Base-by-base conservation (phyloP, 2,888 invertebrate genomes). In the Caenorhabditis japonica region DNA sequence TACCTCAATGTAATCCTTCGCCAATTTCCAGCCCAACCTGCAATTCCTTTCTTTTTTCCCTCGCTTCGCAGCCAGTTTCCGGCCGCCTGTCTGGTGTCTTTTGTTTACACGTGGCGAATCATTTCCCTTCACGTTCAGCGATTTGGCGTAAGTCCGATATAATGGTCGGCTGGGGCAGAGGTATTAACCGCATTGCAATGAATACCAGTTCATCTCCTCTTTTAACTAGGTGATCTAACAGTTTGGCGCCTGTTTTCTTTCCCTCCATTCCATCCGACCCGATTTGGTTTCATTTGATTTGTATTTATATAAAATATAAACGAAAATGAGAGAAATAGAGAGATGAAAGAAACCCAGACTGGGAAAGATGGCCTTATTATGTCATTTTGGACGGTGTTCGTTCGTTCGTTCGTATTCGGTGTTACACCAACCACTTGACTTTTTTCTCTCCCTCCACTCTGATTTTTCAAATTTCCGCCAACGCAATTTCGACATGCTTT, bases 361-460 rank as follows among this genome's bases (percentile, higher is more conserved):
- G 30, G 7, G 30, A 30, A 10, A 55, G 55, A 46, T 43, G 41
- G 55, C 56, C 62, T 62, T 62, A 62, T 62, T 49, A 49, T 56
- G 62, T 62, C 53, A 62, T 53, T 62, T 62, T 46, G 51, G 53
- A 62, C 55, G 47, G 62, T 62, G 62, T 62, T 62, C 62, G 46
- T 33, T 33, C 39, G 23, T 15, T 15, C 25, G 19, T 19, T 55
- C 33, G 47, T n/a, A n/a, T n/a, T n/a, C n/a, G 7, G 30, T 47
- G 33, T 47, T 47, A 47, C 47, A 43, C 43, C 21, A 27, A n/a
- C n/a, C n/a, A n/a, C n/a, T n/a, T n/a, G n/a, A n/a, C n/a, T n/a
- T n/a, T 33, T 23, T 19, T n/a, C 30, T 23, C 27, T 27, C 34
- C 36, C 41, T 21, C 5, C 39, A 34, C 53, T 12, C 21, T 15